phyloP scores from a whole-genome alignment of 2,888 invertebrate genomes.

The Tromatobia lineatoria region DNA sequence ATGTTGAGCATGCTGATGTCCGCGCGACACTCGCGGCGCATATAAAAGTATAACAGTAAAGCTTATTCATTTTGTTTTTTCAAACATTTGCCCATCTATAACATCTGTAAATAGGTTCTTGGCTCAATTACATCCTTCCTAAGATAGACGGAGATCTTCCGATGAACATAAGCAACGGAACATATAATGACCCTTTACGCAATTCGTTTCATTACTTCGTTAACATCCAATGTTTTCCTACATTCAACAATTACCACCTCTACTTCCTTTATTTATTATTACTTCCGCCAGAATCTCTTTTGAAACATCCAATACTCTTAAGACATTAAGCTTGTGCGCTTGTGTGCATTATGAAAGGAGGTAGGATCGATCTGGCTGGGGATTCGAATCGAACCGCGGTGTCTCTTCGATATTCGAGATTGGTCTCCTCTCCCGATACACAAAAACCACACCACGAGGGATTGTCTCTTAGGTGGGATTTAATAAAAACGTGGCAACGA shows the following conservation, averaged over 20 bases:
- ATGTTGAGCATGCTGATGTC: neutral
- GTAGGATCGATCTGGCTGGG: slow-evolving; percentile 45
- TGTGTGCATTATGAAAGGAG: neutral
- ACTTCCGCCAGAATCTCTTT: neutral
- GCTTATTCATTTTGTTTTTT: slow-evolving; percentile 3
- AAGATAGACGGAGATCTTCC: neutral
- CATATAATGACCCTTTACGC: slow-evolving; percentile 1
- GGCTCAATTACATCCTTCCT: neutral
- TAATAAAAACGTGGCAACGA: slow-evolving; percentile 74
- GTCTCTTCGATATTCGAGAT: slow-evolving; percentile 33
- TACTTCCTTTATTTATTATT: neutral
- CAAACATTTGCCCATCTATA: neutral
- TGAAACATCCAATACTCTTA: neutral
- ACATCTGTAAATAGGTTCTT: neutral
- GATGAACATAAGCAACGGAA: neutral
- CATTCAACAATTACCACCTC: neutral
- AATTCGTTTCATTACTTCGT: neutral
- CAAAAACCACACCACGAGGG: slow-evolving; percentile 6
- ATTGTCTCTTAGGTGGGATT: neutral
- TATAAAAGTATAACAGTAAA: neutral
- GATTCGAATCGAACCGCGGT: slow-evolving; percentile 68
- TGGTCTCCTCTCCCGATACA: slow-evolving; percentile 16
- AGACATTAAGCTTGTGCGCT: neutral
- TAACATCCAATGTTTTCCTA: neutral
- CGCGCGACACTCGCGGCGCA: neutral